A percentile compares a stretch with the other conserved stretches of the same genome.
phyloP scores from a whole-genome alignment of 2,113 vertebrate species.

The Gymnobelideus leadbeateri region DNA sequence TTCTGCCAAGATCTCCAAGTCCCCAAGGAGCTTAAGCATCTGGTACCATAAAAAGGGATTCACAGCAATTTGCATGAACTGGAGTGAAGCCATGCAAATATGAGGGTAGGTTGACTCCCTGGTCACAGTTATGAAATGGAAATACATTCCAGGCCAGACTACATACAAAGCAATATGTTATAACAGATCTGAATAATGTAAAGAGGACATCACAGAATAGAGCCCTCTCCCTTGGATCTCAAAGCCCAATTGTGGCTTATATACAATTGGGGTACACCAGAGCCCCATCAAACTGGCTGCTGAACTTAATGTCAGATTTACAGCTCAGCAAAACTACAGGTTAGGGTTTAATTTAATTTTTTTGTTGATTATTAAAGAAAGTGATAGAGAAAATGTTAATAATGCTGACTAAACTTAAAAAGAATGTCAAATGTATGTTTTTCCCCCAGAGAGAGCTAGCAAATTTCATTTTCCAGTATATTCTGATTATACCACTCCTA shows the following conservation, averaged over 20 bases:
- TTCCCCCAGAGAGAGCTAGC: neutral
- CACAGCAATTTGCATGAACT: conserved; percentile 62
- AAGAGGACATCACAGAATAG: conserved; percentile 58
- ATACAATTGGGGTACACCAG: neutral
- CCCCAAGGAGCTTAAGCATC: conserved; percentile 50
- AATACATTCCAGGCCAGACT: conserved; percentile 69
- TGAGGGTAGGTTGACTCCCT: conserved; percentile 51
- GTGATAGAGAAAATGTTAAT: neutral
- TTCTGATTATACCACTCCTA: neutral
- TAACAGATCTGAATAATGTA: conserved; percentile 65
- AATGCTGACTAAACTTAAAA: neutral
- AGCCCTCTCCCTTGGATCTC: neutral
- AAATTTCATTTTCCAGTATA: neutral
- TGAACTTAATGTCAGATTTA: neutral
- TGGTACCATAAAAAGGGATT: conserved; percentile 36
- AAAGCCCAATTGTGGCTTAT: neutral
- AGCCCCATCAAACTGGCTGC: neutral
- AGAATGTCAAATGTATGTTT: neutral
- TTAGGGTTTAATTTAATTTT: neutral
- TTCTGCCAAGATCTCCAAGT: conserved; percentile 50
- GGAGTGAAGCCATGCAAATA: conserved; percentile 24
- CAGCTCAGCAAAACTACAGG: neutral
- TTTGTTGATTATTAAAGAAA: neutral
- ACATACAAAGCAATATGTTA: conserved; percentile 62
- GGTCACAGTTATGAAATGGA: conserved; percentile 67